Base-by-base conservation (phyloP, 2,888 invertebrate species). In the Nematopogon swammerdamellus region DNA sequence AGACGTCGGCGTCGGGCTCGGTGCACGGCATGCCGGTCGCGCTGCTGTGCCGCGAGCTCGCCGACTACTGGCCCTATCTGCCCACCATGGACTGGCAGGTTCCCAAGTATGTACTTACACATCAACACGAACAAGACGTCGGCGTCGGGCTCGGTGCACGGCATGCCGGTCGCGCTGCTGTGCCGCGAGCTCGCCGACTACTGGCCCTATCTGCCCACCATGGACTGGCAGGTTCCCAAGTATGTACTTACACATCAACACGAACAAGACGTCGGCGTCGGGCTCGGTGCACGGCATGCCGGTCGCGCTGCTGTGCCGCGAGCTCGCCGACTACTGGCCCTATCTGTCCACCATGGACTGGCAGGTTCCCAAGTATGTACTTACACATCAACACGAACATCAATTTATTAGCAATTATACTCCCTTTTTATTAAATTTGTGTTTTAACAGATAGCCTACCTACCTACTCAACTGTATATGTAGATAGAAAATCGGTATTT, bases 361-460 rank as follows among this genome's bases (percentile, higher is more conserved):
- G 91, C 85, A 89, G 57, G 81, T 85, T 57, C 89, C 90, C 6
- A 82, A 84, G 90, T 89, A 70, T 71, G 71, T 25, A n/a, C n/a
- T n/a, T n/a, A n/a, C n/a, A 97, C 72, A 84, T 96, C 56, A 96
- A 97, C 73, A 91, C 95, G 14, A 91, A 92, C 59, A n/a, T n/a
- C n/a, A n/a, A n/a, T n/a, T n/a, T n/a, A n/a, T n/a, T n/a, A n/a
- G n/a, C n/a, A n/a, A n/a, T n/a, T n/a, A n/a, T n/a, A n/a, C n/a
- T n/a, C n/a, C n/a, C n/a, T n/a, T n/a, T n/a, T n/a, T n/a, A n/a
- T n/a, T n/a, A n/a, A n/a, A n/a, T n/a, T n/a, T n/a, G n/a, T n/a
- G n/a, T n/a, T n/a, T n/a, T n/a, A n/a, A n/a, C n/a, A n/a, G n/a
- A n/a, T n/a, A n/a, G n/a, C n/a, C n/a, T n/a, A n/a, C n/a, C n/a